A percentile compares a stretch with the other conserved stretches of the same genome.
These are phyloP conservation scores for Heteropelma amictum DNA, from an alignment of 2,888 invertebrate genomes.

Conservation along the genomic window DNA sequence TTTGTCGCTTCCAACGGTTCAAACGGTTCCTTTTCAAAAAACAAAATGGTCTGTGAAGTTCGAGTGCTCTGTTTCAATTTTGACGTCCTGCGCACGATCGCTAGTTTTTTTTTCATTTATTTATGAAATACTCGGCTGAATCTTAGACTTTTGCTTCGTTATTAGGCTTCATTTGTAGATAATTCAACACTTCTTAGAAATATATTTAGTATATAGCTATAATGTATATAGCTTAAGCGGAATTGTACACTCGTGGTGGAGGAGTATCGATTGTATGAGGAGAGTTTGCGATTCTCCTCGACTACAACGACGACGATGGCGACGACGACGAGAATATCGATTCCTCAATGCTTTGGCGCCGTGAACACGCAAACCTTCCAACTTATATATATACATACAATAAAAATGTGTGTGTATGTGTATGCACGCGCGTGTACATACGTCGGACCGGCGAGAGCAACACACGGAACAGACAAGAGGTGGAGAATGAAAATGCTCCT, in stretches of 20 bases:
- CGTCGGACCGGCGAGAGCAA: too few relatives aligned
- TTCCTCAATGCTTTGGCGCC: constrained; percentile 54
- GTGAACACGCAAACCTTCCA: constrained; percentile 46
- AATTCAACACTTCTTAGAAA: neutral
- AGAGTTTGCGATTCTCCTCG: constrained; percentile 40
- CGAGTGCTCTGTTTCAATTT: too few relatives aligned
- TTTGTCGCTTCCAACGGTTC: too few relatives aligned
- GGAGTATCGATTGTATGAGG: constrained; percentile 49
- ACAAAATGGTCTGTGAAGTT: too few relatives aligned
- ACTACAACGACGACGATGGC: constrained; percentile 36
- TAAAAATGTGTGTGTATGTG: too few relatives aligned
- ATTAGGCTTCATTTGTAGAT: neutral
- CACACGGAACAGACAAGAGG: too few relatives aligned
- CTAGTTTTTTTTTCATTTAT: too few relatives aligned
- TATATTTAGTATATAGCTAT: neutral
- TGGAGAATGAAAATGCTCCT: too few relatives aligned
- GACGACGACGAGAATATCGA: constrained; percentile 52
- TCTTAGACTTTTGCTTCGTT: constrained; percentile 5
- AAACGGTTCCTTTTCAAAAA: too few relatives aligned
- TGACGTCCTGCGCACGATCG: too few relatives aligned
- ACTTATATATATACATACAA: constrained; percentile 2
- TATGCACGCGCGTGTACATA: neutral
- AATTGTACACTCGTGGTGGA: constrained; percentile 23
- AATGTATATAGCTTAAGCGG: neutral
- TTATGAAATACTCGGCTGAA: too few relatives aligned